Conservation (phyloP, 2,888 invertebrate genomes). For the Brachyopa scutellaris region DNA sequence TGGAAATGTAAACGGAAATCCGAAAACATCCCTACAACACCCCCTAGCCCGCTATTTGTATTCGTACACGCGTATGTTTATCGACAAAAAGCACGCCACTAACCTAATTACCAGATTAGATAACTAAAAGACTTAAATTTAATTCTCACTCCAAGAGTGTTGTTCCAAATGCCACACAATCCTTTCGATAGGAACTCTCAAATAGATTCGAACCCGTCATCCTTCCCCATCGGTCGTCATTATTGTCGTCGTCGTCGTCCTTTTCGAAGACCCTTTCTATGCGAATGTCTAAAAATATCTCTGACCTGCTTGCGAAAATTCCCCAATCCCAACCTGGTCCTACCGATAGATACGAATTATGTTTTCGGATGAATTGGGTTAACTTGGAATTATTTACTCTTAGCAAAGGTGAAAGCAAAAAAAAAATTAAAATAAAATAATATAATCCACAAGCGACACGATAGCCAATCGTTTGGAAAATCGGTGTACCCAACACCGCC, state of each 20-base stretch:
- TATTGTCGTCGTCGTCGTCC: background rate
- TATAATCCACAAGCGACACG: slow-evolving; percentile 2
- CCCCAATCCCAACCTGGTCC: background rate
- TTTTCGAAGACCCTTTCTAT: background rate
- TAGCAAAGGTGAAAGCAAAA: background rate
- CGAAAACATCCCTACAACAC: background rate
- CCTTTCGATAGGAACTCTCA: background rate
- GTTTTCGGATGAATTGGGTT: slow-evolving; percentile 55
- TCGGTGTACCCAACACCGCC: slow-evolving; percentile 6
- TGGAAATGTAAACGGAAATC: no score
- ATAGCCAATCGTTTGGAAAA: slow-evolving; percentile 63
- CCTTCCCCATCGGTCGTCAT: background rate
- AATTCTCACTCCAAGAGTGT: slow-evolving; percentile 16
- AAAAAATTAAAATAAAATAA: background rate
- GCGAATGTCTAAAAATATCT: slow-evolving; percentile 14
- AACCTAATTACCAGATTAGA: slow-evolving; percentile 51
- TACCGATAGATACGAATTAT: slow-evolving; percentile 44
- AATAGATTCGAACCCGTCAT: background rate
- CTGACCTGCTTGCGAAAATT: background rate
- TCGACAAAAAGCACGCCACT: slow-evolving; percentile 23
- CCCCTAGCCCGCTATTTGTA: no score
- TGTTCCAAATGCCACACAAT: background rate
- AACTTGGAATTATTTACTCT: slow-evolving; percentile 33
- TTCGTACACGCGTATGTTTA: background rate
- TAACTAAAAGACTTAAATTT: slow-evolving; percentile 48